phyloP scores from a whole-genome alignment of 2,797 vertebrate genomes.

The Crocodylus rhombifer region DNA sequence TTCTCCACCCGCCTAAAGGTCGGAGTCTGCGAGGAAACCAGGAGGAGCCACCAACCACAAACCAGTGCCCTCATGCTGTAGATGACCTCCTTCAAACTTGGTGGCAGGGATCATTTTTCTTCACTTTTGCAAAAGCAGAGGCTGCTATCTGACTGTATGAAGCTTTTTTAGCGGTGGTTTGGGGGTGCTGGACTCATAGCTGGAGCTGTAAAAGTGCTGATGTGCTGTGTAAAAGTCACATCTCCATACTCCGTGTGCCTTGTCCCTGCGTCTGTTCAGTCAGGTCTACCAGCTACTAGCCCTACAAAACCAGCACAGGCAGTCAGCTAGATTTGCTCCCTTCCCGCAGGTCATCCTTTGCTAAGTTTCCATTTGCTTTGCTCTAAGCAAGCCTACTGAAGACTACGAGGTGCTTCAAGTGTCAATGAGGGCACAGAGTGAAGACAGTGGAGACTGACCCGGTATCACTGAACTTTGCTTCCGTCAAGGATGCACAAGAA shows the following conservation, averaged over 20 bases:
- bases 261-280: background rate
- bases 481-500: rapidly evolving
- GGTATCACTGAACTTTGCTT: constrained; percentile 18
- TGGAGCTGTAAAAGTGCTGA: background rate
- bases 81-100: background rate
- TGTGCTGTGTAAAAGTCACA: background rate
- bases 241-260: rapidly evolving
- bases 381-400: constrained; percentile 5
- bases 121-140: background rate
- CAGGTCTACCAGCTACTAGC: background rate
- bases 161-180: background rate
- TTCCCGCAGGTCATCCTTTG: too few species aligned
- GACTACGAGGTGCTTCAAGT: background rate
- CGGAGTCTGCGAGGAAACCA: background rate
- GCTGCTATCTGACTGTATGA: background rate
- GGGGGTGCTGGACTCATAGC: background rate
- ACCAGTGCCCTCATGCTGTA: background rate
- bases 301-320: background rate
- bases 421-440: background rate
- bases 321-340: background rate
- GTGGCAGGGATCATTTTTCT: background rate
- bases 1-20: background rate
- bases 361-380: background rate
- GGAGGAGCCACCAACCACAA: background rate
- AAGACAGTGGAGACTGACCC: background rate